phyloP scores from a whole-genome alignment of 2,888 invertebrate species.

The Hydrotaea cyrtoneurina region DNA sequence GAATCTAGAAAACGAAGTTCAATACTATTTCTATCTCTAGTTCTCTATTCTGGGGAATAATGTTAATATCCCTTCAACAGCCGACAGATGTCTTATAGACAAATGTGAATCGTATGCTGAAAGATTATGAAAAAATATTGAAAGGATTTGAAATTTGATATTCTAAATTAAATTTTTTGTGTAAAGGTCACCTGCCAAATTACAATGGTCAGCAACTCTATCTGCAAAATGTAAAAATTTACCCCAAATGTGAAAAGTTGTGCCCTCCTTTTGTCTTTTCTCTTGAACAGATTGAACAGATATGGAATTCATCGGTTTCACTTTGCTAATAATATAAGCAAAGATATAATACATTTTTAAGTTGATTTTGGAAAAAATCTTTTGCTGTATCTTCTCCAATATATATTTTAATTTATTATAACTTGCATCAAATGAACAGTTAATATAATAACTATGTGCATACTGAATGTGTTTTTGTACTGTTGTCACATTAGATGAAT shows the following conservation, averaged over 20 bases:
- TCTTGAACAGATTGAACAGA: too few relatives aligned
- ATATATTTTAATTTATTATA: slow-evolving; percentile 35
- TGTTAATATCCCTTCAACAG: slow-evolving; percentile 25
- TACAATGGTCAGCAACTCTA: slow-evolving; percentile 45
- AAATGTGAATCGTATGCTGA: neutral
- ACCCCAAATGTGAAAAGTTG: slow-evolving; percentile 29
- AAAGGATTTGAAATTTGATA: slow-evolving; percentile 32
- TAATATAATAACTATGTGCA: too few relatives aligned
- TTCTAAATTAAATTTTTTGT: slow-evolving; percentile 32
- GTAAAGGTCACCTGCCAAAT: slow-evolving; percentile 38
- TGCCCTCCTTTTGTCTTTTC: too few relatives aligned
- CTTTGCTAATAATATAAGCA: neutral
- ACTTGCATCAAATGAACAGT: too few relatives aligned
- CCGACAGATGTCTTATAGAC: too few relatives aligned
- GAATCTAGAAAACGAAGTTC: too few relatives aligned
- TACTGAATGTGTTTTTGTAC: slow-evolving; percentile 44
- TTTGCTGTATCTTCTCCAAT: slow-evolving; percentile 3
- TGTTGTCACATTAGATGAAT: slow-evolving; percentile 6
- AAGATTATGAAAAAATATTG: slow-evolving; percentile 37
- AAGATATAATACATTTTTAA: neutral
- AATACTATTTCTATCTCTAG: too few relatives aligned
- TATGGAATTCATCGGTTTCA: too few relatives aligned
- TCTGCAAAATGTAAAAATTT: neutral
- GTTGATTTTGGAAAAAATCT: neutral
- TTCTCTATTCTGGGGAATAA: slow-evolving; percentile 73